Conservation (phyloP, 2,888 invertebrate genomes). For the Imbricaverruca yamaguchii region DNA sequence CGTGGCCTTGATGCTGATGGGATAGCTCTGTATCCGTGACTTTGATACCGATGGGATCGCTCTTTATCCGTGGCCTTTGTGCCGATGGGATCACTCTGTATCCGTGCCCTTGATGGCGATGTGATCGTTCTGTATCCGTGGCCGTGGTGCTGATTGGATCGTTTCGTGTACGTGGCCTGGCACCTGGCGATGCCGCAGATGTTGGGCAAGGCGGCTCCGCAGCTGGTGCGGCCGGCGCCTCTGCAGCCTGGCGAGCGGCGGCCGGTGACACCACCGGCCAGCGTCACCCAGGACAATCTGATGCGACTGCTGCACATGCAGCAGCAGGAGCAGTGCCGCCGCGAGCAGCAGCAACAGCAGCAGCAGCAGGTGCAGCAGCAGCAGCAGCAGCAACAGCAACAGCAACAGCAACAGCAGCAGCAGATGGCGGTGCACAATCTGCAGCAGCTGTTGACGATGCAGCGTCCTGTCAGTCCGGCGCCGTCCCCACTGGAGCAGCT, state of each 20-base stretch:
- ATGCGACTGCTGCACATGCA: constrained; percentile 26
- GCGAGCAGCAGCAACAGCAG: constrained; percentile 38
- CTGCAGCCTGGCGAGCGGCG: neutral
- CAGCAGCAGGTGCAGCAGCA: constrained; percentile 29
- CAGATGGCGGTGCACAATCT: constrained; percentile 1
- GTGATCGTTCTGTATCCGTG: too few relatives aligned
- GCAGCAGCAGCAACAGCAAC: constrained; percentile 30
- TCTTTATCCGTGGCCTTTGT: too few relatives aligned
- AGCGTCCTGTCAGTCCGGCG: constrained; percentile 15
- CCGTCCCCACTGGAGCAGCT: neutral
- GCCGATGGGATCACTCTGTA: too few relatives aligned
- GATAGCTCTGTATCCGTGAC: too few relatives aligned
- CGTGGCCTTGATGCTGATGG: too few relatives aligned
- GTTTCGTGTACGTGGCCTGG: neutral
- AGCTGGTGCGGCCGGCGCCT: neutral
- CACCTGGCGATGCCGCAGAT: neutral
- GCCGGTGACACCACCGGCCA: neutral
- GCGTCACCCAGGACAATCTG: constrained; percentile 8
- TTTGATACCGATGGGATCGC: too few relatives aligned
- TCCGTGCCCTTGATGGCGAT: too few relatives aligned
- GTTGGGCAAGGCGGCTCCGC: neutral
- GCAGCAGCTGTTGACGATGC: constrained; percentile 23
- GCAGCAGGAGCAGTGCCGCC: constrained; percentile 34
- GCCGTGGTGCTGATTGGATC: too few relatives aligned
- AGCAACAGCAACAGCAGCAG: constrained; percentile 33